A percentile compares a stretch with the other conserved stretches of the same genome.
Evolutionary conservation across 1,140 invertebrate genomes (phyloP).

Genomic region (Hylyphantes graminicola): DNA sequence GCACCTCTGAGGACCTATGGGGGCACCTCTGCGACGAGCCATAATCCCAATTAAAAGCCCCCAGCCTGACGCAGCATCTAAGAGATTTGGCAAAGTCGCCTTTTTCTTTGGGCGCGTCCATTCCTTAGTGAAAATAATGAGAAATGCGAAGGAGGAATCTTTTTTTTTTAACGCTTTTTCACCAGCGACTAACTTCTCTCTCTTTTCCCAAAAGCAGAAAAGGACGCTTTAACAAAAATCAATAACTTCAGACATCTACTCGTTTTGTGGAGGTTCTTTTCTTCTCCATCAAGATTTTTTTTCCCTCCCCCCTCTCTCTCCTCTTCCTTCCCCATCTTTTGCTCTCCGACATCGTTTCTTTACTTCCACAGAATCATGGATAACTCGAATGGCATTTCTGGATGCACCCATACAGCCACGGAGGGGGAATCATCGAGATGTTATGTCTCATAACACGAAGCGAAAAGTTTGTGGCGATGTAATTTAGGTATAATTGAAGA

Average conservation of each 20-base stretch:
- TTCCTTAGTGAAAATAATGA: slow-evolving; percentile 40
- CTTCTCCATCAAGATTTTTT: slow-evolving; percentile 38
- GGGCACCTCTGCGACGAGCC: not conserved
- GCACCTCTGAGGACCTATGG: not conserved
- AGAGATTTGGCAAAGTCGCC: not conserved
- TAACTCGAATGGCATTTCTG: slow-evolving; percentile 35
- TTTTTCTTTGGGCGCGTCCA: slow-evolving; percentile 42
- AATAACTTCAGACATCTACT: slow-evolving; percentile 60
- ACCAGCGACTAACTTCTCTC: slow-evolving; percentile 37
- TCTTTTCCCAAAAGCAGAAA: slow-evolving; percentile 49
- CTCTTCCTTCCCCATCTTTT: not conserved
- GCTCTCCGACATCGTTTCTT: slow-evolving; percentile 12
- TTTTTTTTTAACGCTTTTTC: slow-evolving; percentile 14
- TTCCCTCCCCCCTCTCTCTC: not conserved
- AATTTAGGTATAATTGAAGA: too few relatives aligned
- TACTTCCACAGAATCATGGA: slow-evolving; percentile 6
- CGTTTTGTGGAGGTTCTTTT: slow-evolving; percentile 57
- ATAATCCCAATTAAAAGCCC: slow-evolving; percentile 25
- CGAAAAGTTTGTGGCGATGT: too few relatives aligned
- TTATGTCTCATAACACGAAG: too few relatives aligned
- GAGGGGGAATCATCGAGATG: not conserved
- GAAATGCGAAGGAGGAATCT: slow-evolving; percentile 35
- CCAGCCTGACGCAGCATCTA: slow-evolving; percentile 8
- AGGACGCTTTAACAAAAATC: slow-evolving; percentile 59
- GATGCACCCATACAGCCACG: not conserved